Conservation (phyloP, 2,113 vertebrate genomes). For the Capra hircus region DNA sequence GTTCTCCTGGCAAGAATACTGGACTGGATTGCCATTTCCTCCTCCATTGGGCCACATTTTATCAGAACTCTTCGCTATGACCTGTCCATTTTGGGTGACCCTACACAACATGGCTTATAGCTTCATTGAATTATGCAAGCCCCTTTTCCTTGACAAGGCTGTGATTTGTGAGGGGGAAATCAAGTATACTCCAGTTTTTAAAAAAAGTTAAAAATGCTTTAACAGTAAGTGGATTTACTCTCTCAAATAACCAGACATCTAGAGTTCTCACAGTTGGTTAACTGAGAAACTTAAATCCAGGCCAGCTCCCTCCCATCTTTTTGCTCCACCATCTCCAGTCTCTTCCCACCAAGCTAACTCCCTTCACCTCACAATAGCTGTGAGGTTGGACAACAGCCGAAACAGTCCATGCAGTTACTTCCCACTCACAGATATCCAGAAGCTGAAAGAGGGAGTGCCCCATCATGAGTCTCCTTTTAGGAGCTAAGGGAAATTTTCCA, state of each 20-base stretch:
- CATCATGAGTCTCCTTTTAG: background rate
- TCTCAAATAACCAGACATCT: background rate
- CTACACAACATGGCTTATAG: background rate
- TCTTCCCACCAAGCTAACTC: background rate
- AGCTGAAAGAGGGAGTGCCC: background rate
- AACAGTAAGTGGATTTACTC: background rate
- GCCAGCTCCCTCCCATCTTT: background rate
- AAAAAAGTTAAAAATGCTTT: background rate
- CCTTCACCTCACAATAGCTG: background rate
- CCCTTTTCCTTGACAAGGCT: background rate
- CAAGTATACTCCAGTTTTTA: background rate
- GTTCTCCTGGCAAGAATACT: background rate
- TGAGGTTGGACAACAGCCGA: background rate
- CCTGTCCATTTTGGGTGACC: background rate
- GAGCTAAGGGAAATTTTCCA: background rate
- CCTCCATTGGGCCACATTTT: background rate
- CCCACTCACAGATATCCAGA: background rate
- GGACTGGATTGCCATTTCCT: background rate
- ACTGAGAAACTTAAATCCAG: background rate
- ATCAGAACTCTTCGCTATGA: background rate
- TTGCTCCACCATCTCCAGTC: background rate
- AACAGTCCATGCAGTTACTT: background rate
- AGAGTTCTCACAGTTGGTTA: background rate
- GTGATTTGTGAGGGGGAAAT: background rate
- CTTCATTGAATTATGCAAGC: background rate